phyloP scores from a whole-genome alignment of 1,140 invertebrate genomes.

The Magallana gigas region DNA sequence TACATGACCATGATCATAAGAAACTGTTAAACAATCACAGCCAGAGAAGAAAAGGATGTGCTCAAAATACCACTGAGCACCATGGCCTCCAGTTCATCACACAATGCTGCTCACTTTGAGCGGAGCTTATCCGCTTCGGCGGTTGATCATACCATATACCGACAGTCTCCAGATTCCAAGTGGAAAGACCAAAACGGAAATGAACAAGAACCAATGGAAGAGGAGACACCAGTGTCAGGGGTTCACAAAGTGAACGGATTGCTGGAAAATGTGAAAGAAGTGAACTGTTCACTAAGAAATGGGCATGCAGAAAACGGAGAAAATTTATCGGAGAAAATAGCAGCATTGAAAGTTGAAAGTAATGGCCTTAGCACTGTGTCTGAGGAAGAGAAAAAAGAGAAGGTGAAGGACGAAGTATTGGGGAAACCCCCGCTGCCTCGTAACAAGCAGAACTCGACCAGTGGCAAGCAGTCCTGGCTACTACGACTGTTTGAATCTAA shows the following conservation, averaged over 20 bases:
- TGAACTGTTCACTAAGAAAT: neutral
- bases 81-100: neutral
- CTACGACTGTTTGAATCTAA: constrained; percentile 96
- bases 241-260: neutral
- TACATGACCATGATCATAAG: too few species aligned
- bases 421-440: constrained; percentile 44
- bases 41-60: neutral
- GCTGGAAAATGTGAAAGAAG: neutral
- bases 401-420: neutral
- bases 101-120: constrained; percentile 39
- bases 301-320: constrained; percentile 1
- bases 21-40: neutral
- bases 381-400: constrained; percentile 17
- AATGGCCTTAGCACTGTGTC: neutral
- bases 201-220: neutral
- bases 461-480: constrained; percentile 83
- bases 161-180: neutral
- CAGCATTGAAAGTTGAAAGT: neutral
- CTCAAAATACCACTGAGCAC: neutral
- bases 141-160: constrained; percentile 48
- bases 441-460: neutral
- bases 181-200: constrained; percentile 35
- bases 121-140: constrained; percentile 52
- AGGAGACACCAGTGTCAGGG: neutral
- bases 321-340: neutral